phyloP scores from a whole-genome alignment of 2,113 vertebrate genomes.

The Emydocephalus ijimae region DNA sequence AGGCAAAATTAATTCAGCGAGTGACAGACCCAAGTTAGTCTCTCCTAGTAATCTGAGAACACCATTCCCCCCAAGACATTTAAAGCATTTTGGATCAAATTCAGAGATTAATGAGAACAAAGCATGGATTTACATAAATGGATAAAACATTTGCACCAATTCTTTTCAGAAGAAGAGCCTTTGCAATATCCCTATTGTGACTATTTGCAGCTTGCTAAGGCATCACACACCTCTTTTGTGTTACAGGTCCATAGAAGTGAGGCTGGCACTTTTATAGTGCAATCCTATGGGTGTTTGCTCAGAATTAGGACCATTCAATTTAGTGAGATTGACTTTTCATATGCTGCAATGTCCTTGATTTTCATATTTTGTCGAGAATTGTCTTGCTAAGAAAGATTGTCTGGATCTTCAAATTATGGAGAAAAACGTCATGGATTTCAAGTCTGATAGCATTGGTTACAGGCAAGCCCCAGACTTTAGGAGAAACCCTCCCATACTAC shows the following conservation, averaged over 20 bases:
- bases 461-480: too few species aligned
- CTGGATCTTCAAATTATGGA: background rate
- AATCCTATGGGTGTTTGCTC: background rate
- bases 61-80: background rate
- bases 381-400: background rate
- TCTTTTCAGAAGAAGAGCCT: background rate
- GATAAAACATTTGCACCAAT: background rate
- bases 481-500: too few species aligned
- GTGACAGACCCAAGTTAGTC: background rate
- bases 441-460: background rate
- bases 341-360: background rate
- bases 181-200: background rate
- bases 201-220: background rate
- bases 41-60: background rate
- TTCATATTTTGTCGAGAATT: background rate
- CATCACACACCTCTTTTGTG: background rate
- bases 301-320: background rate
- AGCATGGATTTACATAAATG: background rate
- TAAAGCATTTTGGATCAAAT: background rate
- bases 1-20: conserved; percentile 6
- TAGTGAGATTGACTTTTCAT: background rate
- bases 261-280: background rate
- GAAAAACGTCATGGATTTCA: background rate
- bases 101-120: background rate
- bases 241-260: background rate